phyloP scores from a whole-genome alignment of 2,888 invertebrate genomes.

The Odontothrips loti region DNA sequence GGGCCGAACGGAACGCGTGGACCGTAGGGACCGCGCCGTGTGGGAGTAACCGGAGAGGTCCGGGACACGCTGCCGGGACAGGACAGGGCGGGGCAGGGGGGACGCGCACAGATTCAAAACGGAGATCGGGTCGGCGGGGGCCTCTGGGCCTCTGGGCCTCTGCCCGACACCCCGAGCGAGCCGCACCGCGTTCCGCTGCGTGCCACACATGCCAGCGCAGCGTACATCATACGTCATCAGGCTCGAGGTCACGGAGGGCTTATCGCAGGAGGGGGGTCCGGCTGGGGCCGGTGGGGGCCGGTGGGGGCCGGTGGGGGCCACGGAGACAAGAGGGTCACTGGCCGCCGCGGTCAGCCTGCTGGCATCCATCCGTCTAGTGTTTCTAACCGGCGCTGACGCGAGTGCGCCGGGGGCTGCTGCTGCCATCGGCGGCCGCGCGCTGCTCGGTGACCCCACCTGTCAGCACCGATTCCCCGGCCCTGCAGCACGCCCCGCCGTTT shows the following conservation, averaged over 20 bases:
- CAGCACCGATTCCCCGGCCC: no score
- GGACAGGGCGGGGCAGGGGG: no score
- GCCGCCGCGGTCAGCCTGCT: neutral
- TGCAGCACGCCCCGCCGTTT: no score
- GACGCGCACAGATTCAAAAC: no score
- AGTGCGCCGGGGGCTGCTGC: neutral
- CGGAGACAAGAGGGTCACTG: neutral
- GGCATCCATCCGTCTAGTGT: conserved; percentile 5
- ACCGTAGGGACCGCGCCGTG: neutral
- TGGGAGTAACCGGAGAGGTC: no score
- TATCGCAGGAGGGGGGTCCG: neutral
- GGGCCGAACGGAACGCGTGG: neutral
- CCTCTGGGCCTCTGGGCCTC: neutral
- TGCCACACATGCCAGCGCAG: neutral
- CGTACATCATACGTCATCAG: neutral
- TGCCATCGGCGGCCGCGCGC: neutral
- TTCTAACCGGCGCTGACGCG: conserved; percentile 3
- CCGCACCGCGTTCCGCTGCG: neutral
- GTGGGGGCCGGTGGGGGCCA: neutral
- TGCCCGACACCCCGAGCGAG: neutral
- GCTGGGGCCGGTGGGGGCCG: neutral
- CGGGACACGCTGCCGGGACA: neutral
- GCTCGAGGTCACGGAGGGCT: neutral
- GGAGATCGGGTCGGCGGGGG: neutral
- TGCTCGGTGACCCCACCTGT: neutral